phyloP scores from a whole-genome alignment of 2,888 invertebrate species.

The Chironomus tentans region DNA sequence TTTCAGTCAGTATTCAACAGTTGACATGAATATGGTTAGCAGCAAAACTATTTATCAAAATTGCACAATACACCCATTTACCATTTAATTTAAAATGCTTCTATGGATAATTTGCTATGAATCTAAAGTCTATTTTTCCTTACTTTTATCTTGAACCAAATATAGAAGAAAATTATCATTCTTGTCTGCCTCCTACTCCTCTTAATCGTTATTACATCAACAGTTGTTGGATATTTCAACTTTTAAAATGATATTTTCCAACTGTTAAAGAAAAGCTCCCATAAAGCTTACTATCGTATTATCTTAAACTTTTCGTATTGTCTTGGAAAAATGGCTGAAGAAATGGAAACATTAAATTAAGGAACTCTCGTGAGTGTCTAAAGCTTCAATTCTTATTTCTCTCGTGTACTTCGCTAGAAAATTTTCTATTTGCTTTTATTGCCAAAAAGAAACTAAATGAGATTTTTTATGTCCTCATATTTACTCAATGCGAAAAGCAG shows the following conservation, averaged over 20 bases:
- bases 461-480: not conserved
- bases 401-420: not conserved
- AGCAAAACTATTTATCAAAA: too few species aligned
- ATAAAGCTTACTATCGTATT: not conserved
- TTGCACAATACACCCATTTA: too few species aligned
- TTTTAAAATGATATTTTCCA: not conserved
- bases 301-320: not conserved
- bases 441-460: not conserved
- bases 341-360: conserved; percentile 1
- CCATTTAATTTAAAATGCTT: too few species aligned
- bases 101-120: too few species aligned
- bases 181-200: not conserved
- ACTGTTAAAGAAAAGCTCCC: not conserved
- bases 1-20: too few species aligned
- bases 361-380: not conserved
- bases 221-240: conserved; percentile 4
- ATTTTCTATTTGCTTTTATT: not conserved
- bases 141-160: not conserved
- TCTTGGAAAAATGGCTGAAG: not conserved
- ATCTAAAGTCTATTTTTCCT: not conserved
- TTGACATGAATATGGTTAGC: too few species aligned
- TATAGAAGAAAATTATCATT: conserved; percentile 8
- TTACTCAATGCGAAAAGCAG: too few species aligned
- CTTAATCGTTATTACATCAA: conserved; percentile 2
- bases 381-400: not conserved